Percentiles rank a stretch among this genome's conserved stretches.
phyloP scores from a whole-genome alignment of 2,113 vertebrate genomes.

The Conger conger region DNA sequence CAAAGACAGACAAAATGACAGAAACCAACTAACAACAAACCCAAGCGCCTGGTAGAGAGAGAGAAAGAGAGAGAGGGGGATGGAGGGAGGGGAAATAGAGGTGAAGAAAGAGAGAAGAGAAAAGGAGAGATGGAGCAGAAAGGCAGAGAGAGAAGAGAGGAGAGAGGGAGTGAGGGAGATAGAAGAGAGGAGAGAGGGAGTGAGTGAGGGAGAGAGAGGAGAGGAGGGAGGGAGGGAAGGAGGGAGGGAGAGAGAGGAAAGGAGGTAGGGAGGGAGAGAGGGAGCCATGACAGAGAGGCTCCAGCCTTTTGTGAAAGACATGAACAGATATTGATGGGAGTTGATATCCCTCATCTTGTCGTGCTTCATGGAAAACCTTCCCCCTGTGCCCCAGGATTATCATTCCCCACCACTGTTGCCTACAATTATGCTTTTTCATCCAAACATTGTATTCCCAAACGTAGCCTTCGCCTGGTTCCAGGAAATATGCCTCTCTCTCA shows the following conservation, averaged over 20 bases:
- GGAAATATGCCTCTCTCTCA: constrained; percentile 43
- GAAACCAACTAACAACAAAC: too few species aligned
- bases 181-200: constrained; percentile 33
- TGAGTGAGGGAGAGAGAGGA: constrained; percentile 12
- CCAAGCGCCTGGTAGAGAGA: too few species aligned
- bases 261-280: constrained; percentile 30
- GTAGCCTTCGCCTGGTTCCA: constrained; percentile 22
- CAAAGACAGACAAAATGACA: too few species aligned
- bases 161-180: constrained; percentile 28
- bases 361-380: constrained; percentile 49
- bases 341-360: constrained; percentile 50
- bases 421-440: constrained; percentile 29
- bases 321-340: constrained; percentile 63
- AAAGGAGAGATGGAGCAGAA: constrained; percentile 28
- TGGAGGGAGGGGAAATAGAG: constrained; percentile 5
- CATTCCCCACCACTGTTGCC: constrained; percentile 17
- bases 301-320: constrained; percentile 54
- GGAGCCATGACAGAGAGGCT: constrained; percentile 29
- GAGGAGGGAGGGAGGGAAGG: constrained; percentile 20
- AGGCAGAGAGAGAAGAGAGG: constrained; percentile 15
- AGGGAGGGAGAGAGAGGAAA: constrained; percentile 32
- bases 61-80: background rate
- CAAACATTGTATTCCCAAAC: constrained; percentile 1
- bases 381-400: background rate
- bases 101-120: constrained; percentile 9